These are phyloP conservation scores for Sardina pilchardus DNA, from an alignment of 2,113 vertebrate species.

Conservation along the genomic window DNA sequence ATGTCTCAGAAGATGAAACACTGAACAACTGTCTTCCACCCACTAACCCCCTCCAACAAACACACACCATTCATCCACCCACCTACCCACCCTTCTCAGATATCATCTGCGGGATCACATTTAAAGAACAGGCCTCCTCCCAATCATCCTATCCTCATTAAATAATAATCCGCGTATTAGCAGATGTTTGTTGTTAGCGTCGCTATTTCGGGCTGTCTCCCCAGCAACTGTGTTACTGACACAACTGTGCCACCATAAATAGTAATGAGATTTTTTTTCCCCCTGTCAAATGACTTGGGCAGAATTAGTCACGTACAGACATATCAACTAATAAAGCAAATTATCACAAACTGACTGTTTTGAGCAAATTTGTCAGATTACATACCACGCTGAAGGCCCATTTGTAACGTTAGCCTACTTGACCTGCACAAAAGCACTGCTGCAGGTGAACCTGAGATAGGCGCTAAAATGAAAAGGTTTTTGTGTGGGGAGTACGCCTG, in stretches of 20 bases:
- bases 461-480: neutral
- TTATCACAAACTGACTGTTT: slow-evolving; percentile 22
- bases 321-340: slow-evolving; percentile 32
- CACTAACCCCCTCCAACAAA: neutral
- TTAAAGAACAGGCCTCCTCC: slow-evolving; percentile 18
- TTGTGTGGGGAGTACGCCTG: neutral
- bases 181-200: slow-evolving; percentile 34
- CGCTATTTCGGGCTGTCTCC: slow-evolving; percentile 19
- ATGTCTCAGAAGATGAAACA: slow-evolving; percentile 29
- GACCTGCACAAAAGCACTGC: neutral
- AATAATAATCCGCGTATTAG: slow-evolving; percentile 41
- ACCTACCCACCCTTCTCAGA: neutral
- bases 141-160: slow-evolving; percentile 39
- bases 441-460: neutral
- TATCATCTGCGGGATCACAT: slow-evolving; percentile 32
- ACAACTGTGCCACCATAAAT: neutral
- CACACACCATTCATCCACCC: neutral
- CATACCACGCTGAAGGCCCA: neutral
- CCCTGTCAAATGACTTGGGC: slow-evolving; percentile 23
- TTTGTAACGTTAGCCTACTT: neutral
- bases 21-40: slow-evolving; percentile 13
- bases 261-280: neutral
- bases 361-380: neutral
- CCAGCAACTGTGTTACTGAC: slow-evolving; percentile 27
- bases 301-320: slow-evolving; percentile 32